A percentile compares a stretch with the other conserved stretches of the same genome.
Evolutionary conservation across 2,888 invertebrate species (phyloP).

Genomic region (Parnassius orleans): DNA sequence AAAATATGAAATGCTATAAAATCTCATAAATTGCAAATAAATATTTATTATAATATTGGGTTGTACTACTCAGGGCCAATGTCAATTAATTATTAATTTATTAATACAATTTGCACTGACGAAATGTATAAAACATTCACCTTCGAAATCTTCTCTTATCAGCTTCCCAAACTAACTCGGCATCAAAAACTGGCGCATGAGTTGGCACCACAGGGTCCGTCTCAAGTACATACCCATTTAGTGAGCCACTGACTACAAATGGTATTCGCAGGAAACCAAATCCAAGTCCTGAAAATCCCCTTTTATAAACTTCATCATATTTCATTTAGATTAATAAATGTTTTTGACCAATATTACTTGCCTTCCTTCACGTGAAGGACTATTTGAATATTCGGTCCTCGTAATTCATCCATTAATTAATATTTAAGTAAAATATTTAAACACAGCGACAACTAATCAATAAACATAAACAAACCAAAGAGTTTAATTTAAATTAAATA

Average conservation of each 20-base stretch:
- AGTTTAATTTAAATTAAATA: too few species aligned
- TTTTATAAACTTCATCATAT: not conserved
- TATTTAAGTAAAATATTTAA: too few species aligned
- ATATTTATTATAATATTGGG: too few species aligned
- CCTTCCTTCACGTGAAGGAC: slow-evolving; percentile 85
- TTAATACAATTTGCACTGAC: too few species aligned
- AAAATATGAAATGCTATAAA: too few species aligned
- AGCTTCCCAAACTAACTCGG: slow-evolving; percentile 90
- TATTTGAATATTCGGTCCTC: slow-evolving; percentile 83
- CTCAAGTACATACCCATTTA: slow-evolving; percentile 85
- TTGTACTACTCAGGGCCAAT: too few species aligned
- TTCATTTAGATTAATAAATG: not conserved
- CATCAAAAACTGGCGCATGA: slow-evolving; percentile 83
- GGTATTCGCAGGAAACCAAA: slow-evolving; percentile 79
- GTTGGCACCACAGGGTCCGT: slow-evolving; percentile 83
- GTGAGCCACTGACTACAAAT: slow-evolving; percentile 81
- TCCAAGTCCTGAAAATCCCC: slow-evolving; percentile 69
- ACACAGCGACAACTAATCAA: slow-evolving; percentile 29
- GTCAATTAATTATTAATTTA: too few species aligned
- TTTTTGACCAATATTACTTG: slow-evolving; percentile 33
- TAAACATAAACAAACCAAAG: slow-evolving; percentile 38
- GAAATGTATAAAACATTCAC: slow-evolving; percentile 49
- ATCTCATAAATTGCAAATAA: too few species aligned
- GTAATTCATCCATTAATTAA: slow-evolving; percentile 82
- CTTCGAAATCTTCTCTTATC: slow-evolving; percentile 85